Base-by-base conservation (phyloP, 2,113 vertebrate genomes). In the Chiloscyllium plagiosum region DNA sequence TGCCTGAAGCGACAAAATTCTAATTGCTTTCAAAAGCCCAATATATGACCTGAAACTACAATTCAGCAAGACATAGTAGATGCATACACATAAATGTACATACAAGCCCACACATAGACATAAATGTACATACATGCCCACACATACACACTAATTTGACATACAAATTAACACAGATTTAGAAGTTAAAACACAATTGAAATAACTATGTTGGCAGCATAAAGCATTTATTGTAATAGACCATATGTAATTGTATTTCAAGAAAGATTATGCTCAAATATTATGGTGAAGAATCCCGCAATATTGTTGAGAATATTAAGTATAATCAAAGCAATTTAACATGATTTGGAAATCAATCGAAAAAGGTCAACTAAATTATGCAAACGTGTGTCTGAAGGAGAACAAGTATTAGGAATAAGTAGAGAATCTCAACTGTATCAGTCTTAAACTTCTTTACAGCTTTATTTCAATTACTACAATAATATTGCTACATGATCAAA, bases 1-100 rank as follows among this genome's bases (percentile, higher is more conserved):
- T 96, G 96, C 70, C 96, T 68, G 1, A 83, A 97, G 96, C 86
- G 96, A 50, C 95, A 26, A 72, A 93, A 95, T 96, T 97, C 97
- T 78, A 95, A 92, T 96, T 76, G 96, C 96, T 29, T 72, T 42
- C n/a, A 76, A 94, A 95, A 52, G 68, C 94, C 68, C 68, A 76
- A 69, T 50, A 52, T 95, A 72, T 69, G 72, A 72, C 68, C 42
- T 70, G 68, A 95, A 94, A 95, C 68, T 52, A 72, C 24, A 76
- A 47, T 52, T 52, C 94, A 95, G 68, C 68, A 76, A 69, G 69
- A 72, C 15, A 29, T 26, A 26, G 93, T 50, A 42, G 66, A 24
- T 26, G 72, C 33, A 15, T n/a, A 72, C 33, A 56, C 33, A 90
- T 50, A 89, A 26, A 86, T 26, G 29, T 89, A 24, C 42, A 24